Evolutionary conservation across 2,113 vertebrate species (phyloP).

Genomic region (Cyphomyrus plagiostoma): DNA sequence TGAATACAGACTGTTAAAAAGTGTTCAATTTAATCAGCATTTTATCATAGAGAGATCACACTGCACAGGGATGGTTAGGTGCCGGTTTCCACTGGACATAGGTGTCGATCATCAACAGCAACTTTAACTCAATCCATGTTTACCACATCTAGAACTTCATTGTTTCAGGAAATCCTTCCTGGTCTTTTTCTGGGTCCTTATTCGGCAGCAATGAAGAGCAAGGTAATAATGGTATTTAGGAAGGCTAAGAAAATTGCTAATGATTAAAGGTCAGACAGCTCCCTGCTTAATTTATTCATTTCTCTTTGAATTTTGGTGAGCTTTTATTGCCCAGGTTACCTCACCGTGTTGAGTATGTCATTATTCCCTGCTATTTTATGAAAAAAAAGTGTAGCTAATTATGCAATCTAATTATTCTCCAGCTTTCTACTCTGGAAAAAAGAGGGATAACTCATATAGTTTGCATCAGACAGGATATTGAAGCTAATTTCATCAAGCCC

Average conservation of each 20-base stretch:
- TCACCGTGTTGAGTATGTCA: background rate
- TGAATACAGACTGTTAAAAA: background rate
- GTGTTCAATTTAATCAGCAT: background rate
- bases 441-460: conserved; percentile 93
- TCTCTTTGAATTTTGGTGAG: background rate
- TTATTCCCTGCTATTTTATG: background rate
- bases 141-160: background rate
- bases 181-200: conserved; percentile 96
- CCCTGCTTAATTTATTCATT: background rate
- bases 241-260: background rate
- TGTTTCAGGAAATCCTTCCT: conserved; percentile 86
- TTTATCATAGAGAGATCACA: background rate
- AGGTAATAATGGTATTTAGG: conserved; percentile 62
- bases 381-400: background rate
- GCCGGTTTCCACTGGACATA: background rate
- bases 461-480: conserved; percentile 96
- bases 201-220: conserved; percentile 99
- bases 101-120: background rate
- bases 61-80: background rate
- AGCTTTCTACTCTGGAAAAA: conserved; percentile 89
- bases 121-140: background rate
- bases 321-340: background rate
- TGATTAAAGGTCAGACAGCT: background rate
- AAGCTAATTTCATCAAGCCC: conserved; percentile 99
- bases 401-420: conserved; percentile 29